Evolutionary conservation across 2,888 invertebrate genomes (phyloP).

Genomic region (Xylota sylvarum): DNA sequence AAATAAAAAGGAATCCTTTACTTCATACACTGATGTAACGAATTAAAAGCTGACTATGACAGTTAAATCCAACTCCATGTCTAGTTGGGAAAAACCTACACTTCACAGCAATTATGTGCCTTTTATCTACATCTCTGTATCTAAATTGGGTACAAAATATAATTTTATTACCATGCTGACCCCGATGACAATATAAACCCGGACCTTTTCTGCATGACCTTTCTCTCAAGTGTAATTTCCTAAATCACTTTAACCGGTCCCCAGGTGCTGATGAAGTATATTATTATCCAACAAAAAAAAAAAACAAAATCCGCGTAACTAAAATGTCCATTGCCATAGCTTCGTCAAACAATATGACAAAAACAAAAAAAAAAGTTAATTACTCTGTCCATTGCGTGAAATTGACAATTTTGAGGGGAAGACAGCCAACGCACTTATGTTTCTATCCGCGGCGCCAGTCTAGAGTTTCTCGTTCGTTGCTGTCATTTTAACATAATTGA

Average conservation of each 20-base stretch:
- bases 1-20: no score
- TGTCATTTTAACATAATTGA: slow-evolving; percentile 52
- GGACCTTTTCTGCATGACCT: slow-evolving; percentile 41
- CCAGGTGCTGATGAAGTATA: slow-evolving; percentile 2
- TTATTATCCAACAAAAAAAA: slow-evolving; percentile 19
- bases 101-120: slow-evolving; percentile 2
- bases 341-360: neutral
- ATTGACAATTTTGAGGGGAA: slow-evolving; percentile 49
- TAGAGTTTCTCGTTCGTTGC: slow-evolving; percentile 25
- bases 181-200: slow-evolving; percentile 18
- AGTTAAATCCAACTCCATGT: neutral
- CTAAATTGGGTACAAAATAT: slow-evolving; percentile 23
- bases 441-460: slow-evolving; percentile 50
- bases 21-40: no score
- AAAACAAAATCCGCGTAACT: slow-evolving; percentile 9
- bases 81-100: neutral
- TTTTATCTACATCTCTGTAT: slow-evolving; percentile 31
- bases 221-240: slow-evolving; percentile 15
- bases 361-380: slow-evolving; percentile 25
- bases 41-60: neutral
- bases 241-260: slow-evolving; percentile 37
- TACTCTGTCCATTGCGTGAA: slow-evolving; percentile 43
- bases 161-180: slow-evolving; percentile 35
- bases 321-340: slow-evolving; percentile 20
- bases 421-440: slow-evolving; percentile 33